Percentiles rank a stretch among this genome's conserved stretches.
Conservation (phyloP, 2,888 invertebrate species). For the Sarcophaga rosellei region DNA sequence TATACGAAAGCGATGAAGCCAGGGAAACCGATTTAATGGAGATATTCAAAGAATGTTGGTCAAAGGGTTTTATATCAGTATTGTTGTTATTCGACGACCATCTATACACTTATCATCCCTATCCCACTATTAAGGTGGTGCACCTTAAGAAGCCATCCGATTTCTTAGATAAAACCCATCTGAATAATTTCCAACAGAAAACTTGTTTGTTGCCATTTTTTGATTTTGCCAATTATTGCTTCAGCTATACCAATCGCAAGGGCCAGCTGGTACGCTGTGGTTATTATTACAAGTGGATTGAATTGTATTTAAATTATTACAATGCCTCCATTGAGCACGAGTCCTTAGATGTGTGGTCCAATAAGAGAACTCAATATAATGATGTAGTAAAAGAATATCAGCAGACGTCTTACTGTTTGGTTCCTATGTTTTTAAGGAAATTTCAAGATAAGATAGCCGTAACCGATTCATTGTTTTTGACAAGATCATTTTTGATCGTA, state of each 20-base stretch:
- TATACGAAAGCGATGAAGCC: neutral
- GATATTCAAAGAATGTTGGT: slow-evolving; percentile 41
- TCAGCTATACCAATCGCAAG: slow-evolving; percentile 32
- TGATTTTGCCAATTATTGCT: slow-evolving; percentile 35
- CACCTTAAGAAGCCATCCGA: neutral
- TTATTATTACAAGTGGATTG: slow-evolving; percentile 30
- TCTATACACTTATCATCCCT: slow-evolving; percentile 48
- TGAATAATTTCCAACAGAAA: slow-evolving; percentile 33
- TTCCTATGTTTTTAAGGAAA: neutral
- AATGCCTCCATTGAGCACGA: slow-evolving; percentile 36
- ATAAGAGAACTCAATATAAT: neutral
- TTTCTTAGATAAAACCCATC: slow-evolving; percentile 34
- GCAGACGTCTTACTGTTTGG: neutral
- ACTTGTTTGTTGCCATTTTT: slow-evolving; percentile 1
- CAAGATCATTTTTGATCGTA: neutral
- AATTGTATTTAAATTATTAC: slow-evolving; percentile 12
- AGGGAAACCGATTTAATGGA: neutral
- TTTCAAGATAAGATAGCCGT: neutral
- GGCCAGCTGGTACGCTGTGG: slow-evolving; percentile 16
- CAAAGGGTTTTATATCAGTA: slow-evolving; percentile 37
- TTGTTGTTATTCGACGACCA: neutral
- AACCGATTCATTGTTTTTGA: neutral
- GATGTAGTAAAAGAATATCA: neutral
- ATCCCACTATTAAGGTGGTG: slow-evolving; percentile 18
- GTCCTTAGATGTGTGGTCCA: slow-evolving; percentile 16